Conservation (phyloP, 2,888 invertebrate genomes). For the Ochlodes sylvanus region DNA sequence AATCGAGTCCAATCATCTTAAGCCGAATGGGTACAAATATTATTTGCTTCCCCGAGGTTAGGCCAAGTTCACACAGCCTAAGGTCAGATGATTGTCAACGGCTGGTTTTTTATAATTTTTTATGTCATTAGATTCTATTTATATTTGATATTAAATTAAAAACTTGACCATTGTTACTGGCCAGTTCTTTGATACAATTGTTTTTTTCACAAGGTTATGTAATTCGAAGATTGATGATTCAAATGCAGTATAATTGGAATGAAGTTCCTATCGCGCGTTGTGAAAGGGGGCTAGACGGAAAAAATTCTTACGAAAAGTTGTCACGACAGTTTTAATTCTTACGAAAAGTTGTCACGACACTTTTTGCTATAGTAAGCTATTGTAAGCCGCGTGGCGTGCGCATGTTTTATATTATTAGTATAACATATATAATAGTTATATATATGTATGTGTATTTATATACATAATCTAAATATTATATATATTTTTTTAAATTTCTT, state of each 20-base stretch:
- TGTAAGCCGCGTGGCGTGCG: no score
- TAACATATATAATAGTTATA: no score
- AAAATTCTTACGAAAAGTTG: no score
- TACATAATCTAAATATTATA: no score
- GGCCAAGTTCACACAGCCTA: conserved; percentile 66
- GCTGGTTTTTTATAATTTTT: conserved; percentile 42
- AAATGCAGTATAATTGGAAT: neutral
- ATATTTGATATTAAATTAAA: conserved; percentile 39
- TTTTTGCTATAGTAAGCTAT: no score
- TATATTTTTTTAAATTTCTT: no score
- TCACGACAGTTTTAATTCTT: no score
- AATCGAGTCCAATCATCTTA: conserved; percentile 8
- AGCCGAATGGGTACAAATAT: conserved; percentile 23
- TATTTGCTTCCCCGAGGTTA: conserved; percentile 54
- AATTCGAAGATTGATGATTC: conserved; percentile 8
- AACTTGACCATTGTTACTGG: conserved; percentile 24
- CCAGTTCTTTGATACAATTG: conserved; percentile 26
- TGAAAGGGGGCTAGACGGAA: no score
- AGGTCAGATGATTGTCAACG: conserved; percentile 65
- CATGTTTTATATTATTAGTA: no score
- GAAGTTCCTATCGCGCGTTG: no score
- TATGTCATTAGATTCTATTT: conserved; percentile 40
- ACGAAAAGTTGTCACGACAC: no score
- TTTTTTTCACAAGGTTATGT: conserved; percentile 31
- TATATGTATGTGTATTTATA: no score